phyloP scores from a whole-genome alignment of 2,888 invertebrate species.

The Nomada hirtipes region DNA sequence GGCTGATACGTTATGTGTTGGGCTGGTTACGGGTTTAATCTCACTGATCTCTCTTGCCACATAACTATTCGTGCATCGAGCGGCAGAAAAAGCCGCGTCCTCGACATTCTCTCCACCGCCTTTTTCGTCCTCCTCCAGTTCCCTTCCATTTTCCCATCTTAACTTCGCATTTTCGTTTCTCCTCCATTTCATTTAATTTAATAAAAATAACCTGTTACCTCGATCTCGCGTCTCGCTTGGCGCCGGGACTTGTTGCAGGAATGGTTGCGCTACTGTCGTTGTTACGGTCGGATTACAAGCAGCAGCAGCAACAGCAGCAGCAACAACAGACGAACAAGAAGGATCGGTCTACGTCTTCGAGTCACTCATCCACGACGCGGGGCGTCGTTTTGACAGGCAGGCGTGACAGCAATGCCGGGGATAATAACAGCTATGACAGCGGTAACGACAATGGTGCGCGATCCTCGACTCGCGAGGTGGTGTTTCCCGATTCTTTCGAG shows the following conservation, averaged over 20 bases:
- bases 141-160: not conserved
- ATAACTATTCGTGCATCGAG: conserved; percentile 49
- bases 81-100: conserved; percentile 8
- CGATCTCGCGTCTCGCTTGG: conserved; percentile 73
- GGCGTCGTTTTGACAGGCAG: conserved; percentile 62
- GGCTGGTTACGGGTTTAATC: conserved; percentile 82
- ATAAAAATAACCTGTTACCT: conserved; percentile 64
- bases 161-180: conserved; percentile 10
- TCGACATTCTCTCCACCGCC: not conserved
- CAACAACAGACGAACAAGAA: conserved; percentile 37
- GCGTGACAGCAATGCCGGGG: conserved; percentile 69
- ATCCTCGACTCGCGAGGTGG: conserved; percentile 77
- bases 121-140: not conserved
- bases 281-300: conserved; percentile 81
- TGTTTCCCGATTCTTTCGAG: conserved; percentile 83
- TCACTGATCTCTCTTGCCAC: conserved; percentile 68
- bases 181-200: conserved; percentile 15
- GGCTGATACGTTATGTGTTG: conserved; percentile 82
- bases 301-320: conserved; percentile 67
- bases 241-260: conserved; percentile 81
- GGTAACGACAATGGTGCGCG: conserved; percentile 62
- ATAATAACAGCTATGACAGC: conserved; percentile 69
- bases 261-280: conserved; percentile 81
- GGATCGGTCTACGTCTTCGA: conserved; percentile 43
- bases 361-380: conserved; percentile 29